A percentile compares a stretch with the other conserved stretches of the same genome.
These are phyloP conservation scores for Bradysia coprophila DNA, from an alignment of 1,140 invertebrate species.

Conservation along the genomic window DNA sequence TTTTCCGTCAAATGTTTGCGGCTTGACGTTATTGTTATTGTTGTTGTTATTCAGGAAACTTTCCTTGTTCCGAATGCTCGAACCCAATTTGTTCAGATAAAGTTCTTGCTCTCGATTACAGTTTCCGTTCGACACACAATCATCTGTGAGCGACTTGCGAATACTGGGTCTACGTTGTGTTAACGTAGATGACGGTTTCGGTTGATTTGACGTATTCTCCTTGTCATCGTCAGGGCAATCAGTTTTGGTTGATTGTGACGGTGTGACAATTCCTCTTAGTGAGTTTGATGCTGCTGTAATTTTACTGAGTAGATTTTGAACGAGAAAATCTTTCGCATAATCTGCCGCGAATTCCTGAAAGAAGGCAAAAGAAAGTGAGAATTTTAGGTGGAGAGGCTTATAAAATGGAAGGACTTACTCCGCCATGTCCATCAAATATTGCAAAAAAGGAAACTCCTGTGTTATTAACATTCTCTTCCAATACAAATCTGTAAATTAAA, in stretches of 20 bases:
- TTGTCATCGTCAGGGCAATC: slow-evolving; percentile 23
- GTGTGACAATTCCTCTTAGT: slow-evolving; percentile 25
- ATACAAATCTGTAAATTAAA: slow-evolving; percentile 35
- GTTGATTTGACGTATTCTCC: slow-evolving; percentile 22
- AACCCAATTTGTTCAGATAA: slow-evolving; percentile 15
- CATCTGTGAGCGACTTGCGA: background rate
- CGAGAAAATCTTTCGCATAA: slow-evolving; percentile 65
- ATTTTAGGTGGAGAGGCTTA: too few species aligned
- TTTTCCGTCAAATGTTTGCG: slow-evolving; percentile 23
- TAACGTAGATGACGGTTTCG: slow-evolving; percentile 8
- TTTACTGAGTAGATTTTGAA: slow-evolving; percentile 56
- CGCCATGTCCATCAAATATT: slow-evolving; percentile 89
- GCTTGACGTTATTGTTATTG: slow-evolving; percentile 10
- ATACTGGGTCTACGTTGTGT: background rate
- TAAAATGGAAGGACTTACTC: too few species aligned
- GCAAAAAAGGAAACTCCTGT: slow-evolving; percentile 71
- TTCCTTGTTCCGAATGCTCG: slow-evolving; percentile 16
- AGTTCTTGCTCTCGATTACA: slow-evolving; percentile 11
- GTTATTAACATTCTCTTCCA: slow-evolving; percentile 54
- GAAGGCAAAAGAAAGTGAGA: too few species aligned
- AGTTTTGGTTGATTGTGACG: slow-evolving; percentile 12
- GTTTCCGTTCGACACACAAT: slow-evolving; percentile 10
- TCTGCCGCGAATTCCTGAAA: slow-evolving; percentile 88
- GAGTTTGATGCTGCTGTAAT: slow-evolving; percentile 46
- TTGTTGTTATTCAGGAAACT: slow-evolving; percentile 15